Evolutionary conservation across 2,113 vertebrate species (phyloP), one percentile per base, ranked within the genome.

Genomic region (Polyodon spathula): DNA sequence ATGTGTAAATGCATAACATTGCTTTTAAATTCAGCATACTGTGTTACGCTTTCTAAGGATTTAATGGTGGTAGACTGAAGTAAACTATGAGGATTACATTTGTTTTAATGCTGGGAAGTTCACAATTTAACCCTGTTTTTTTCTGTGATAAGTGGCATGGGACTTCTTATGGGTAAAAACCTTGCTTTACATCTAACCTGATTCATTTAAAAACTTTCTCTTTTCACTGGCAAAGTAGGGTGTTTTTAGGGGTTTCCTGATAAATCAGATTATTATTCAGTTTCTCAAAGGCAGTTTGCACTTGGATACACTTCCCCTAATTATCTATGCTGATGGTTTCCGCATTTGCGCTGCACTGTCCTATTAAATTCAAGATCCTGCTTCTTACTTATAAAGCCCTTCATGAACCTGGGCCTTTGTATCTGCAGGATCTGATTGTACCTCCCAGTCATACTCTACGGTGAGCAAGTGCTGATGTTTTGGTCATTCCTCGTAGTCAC

Each of bases 181-280:
- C 6, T 37, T 48, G 58, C 44, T 54, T 61, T 51, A 60, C 56
- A 58, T 59, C 55, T 55, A 40, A 63, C 57, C 53, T 40, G 44
- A 56, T 42, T 61, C 62, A 70, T 73, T 60, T 66, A 62, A 56
- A 16, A 9, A 52, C 15, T 17, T 63, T 64, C 51, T 38, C 8
- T 14, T 40, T 27, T 63, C 40, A 52, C 62, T 42, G 40, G 8
- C 38, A 46, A 40, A 57, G 42, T 14, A 7, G 54, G 58, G 40
- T n/a, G n/a, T n/a, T n/a, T n/a, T n/a, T n/a, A n/a, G 40, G 17
- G 27, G 53, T 68, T 63, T 38, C 40, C 11, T 46, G 62, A 40
- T 65, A 56, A 59, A 59, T 52, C 56, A 56, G 42, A 59, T 67
- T 64, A 54, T 42, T 8, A 53, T 37, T 17, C 17, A 48, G 58